These are phyloP conservation scores for Anoura caudifer DNA, from an alignment of 2,113 vertebrate genomes.

Conservation along the genomic window DNA sequence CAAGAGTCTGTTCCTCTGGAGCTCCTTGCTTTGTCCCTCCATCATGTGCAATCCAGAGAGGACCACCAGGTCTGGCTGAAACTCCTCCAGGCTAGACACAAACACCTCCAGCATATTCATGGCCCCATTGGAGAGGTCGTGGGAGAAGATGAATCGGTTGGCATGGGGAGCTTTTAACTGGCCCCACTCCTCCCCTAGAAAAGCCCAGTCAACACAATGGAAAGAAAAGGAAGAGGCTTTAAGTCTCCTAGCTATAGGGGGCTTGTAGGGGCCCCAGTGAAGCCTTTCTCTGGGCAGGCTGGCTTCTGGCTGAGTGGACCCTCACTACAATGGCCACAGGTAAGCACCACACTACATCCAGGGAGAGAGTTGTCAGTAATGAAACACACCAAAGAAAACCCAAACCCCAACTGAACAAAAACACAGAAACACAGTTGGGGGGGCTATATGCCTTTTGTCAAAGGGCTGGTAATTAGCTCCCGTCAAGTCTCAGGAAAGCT, in stretches of 20 bases:
- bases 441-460: background rate
- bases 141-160: constrained; percentile 99
- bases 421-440: background rate
- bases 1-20: constrained; percentile 88
- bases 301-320: background rate
- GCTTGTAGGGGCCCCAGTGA: background rate
- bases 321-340: background rate
- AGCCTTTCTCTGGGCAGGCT: background rate
- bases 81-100: constrained; percentile 94
- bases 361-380: background rate
- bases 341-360: background rate
- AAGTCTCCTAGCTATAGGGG: background rate
- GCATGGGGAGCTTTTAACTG: constrained; percentile 88
- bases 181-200: constrained; percentile 92
- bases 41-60: constrained; percentile 99
- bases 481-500: background rate
- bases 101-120: constrained; percentile 94
- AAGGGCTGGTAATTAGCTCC: background rate
- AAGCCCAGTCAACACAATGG: constrained; percentile 52
- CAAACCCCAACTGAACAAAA: background rate
- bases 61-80: constrained; percentile 94
- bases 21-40: constrained; percentile 92
- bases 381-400: background rate
- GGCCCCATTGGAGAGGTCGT: constrained; percentile 93
- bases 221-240: constrained; percentile 55